phyloP scores from a whole-genome alignment of 2,888 invertebrate species.

The Pseudanteris insignis region DNA sequence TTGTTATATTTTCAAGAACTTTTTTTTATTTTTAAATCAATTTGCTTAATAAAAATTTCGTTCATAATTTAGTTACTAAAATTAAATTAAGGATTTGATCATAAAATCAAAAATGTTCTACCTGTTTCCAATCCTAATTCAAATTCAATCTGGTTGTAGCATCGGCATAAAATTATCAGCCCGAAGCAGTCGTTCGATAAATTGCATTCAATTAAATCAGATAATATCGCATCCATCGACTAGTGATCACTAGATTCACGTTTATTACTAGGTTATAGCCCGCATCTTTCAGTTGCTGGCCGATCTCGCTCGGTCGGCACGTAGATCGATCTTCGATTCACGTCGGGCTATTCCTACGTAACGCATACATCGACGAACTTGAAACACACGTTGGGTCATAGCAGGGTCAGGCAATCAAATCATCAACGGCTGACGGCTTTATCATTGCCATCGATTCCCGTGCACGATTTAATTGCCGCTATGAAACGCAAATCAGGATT shows the following conservation, averaged over 20 bases:
- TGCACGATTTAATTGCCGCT: constrained; percentile 26
- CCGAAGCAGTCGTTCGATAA: too few relatives aligned
- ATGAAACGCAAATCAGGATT: constrained; percentile 8
- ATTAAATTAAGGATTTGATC: too few relatives aligned
- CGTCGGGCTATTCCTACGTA: constrained; percentile 36
- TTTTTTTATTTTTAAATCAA: too few relatives aligned
- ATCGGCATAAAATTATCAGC: too few relatives aligned
- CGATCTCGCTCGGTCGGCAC: constrained; percentile 46
- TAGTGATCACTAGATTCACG: neutral
- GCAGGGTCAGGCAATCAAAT: constrained; percentile 28
- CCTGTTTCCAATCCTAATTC: too few relatives aligned
- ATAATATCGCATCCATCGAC: constrained; percentile 1
- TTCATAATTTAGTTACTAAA: too few relatives aligned
- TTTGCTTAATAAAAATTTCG: too few relatives aligned
- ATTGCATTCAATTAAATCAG: constrained; percentile 6
- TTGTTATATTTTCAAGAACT: too few relatives aligned
- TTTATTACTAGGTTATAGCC: constrained; percentile 10
- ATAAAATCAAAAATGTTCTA: too few relatives aligned
- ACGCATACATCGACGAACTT: constrained; percentile 21
- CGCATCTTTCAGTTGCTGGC: constrained; percentile 52
- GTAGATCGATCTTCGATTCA: constrained; percentile 50
- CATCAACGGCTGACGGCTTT: constrained; percentile 32
- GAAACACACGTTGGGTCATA: constrained; percentile 20
- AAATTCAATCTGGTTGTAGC: too few relatives aligned
- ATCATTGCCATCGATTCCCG: constrained; percentile 35